Base-by-base conservation (phyloP, 2,888 invertebrate genomes). In the Rhodophaea formosa region DNA sequence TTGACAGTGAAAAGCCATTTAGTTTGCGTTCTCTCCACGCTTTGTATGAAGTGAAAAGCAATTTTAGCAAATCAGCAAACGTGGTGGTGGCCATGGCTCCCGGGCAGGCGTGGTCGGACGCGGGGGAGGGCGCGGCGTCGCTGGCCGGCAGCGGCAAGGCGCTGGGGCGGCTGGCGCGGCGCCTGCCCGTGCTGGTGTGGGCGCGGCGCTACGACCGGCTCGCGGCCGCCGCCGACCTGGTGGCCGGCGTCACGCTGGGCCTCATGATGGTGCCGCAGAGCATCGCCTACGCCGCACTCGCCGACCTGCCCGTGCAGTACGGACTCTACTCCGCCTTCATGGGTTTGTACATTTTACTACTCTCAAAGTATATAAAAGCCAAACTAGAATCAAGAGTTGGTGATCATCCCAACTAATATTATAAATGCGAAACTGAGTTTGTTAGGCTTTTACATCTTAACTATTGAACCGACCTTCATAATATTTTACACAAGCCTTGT, bases 241-340 rank as follows among this genome's bases (percentile, higher is more conserved):
- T 98, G 67, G 97, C 98, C 12, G 98, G 98, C 42, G 78, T 97
- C 52, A 97, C 98, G 1, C 93, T 98, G 8, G 98, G 97, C 0
- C 89, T 98, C 56, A 98, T 97, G 5, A 95, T 98, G 77, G 97
- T 98, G 71, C 98, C 98, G 6, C 98, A 98, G 87, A 97, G 97
- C 70, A 95, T 98, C 70, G 98, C 98, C 12, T 97, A 98, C 82
- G 97, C 98, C 42, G 92, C 95, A 53, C 91, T 98, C 51, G 98
- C 98, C 10, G 95, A 95, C 51, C 88, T 98, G 56, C 94, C 96
- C 15, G 95, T 97, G 30, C 96, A 97, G 93, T 97, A 97, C 87
- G 99, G 98, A 0, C 92, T 99, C 17, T 98, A 98, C 83, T 96
- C 98, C 1, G 95, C 98, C 0, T 97, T 98, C 80, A 93, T 97